A percentile compares a stretch with the other conserved stretches of the same genome.
Evolutionary conservation across 2,888 invertebrate species (phyloP).

Genomic region (Sarcophaga caerulescens): DNA sequence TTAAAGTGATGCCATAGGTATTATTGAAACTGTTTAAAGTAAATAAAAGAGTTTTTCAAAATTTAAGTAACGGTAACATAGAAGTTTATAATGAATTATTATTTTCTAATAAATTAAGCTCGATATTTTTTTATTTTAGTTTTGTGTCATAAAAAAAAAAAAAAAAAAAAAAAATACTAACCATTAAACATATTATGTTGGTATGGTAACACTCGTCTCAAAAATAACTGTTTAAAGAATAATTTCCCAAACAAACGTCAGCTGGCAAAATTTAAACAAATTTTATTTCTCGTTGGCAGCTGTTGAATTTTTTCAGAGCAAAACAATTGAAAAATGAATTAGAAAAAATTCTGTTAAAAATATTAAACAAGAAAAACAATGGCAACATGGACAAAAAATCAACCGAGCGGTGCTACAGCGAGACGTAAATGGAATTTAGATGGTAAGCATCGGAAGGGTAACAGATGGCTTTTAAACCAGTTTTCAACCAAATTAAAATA

Average conservation of each 20-base stretch:
- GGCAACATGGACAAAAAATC: slow-evolving; percentile 80
- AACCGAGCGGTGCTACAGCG: slow-evolving; percentile 76
- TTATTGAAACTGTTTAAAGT: neutral
- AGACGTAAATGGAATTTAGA: slow-evolving; percentile 81
- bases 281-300: slow-evolving; percentile 19
- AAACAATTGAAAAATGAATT: slow-evolving; percentile 27
- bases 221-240: neutral
- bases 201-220: slow-evolving; percentile 14
- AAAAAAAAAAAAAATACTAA: too few relatives aligned
- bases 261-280: slow-evolving; percentile 30
- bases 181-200: neutral
- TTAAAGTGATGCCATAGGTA: neutral
- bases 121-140: too few relatives aligned
- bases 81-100: too few relatives aligned
- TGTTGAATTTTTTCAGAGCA: slow-evolving; percentile 21
- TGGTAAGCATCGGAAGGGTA: slow-evolving; percentile 72
- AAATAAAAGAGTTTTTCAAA: neutral
- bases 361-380: slow-evolving; percentile 67
- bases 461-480: neutral
- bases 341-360: neutral
- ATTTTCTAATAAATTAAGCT: too few relatives aligned
- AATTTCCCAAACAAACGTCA: slow-evolving; percentile 51
- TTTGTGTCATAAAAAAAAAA: too few relatives aligned
- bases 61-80: neutral
- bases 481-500: neutral